phyloP scores from a whole-genome alignment of 2,888 invertebrate genomes.

The Oligia strigilis region DNA sequence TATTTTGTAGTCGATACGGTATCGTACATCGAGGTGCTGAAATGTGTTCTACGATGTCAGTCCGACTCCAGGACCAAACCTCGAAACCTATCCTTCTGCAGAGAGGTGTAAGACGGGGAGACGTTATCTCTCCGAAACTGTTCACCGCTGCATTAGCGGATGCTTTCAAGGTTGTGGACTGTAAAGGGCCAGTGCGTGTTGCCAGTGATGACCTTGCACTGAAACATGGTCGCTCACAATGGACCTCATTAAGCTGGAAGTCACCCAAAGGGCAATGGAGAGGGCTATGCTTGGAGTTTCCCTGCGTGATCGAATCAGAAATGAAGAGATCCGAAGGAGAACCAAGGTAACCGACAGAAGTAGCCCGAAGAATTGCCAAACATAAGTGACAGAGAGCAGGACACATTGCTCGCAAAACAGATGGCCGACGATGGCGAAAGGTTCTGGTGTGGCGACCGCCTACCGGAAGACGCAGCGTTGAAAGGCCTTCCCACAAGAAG shows the following conservation, averaged over 20 bases:
- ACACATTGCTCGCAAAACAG: neutral
- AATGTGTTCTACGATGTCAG: neutral
- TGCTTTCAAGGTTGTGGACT: neutral
- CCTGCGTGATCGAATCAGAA: neutral
- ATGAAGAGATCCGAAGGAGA: neutral
- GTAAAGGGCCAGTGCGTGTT: neutral
- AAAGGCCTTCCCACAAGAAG: neutral
- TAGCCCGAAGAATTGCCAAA: neutral
- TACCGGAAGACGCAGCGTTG: neutral
- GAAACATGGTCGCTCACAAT: neutral
- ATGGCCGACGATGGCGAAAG: neutral
- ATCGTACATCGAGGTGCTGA: neutral
- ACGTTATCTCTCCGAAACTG: neutral
- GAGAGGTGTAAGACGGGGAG: neutral
- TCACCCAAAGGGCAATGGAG: neutral
- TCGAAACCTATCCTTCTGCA: neutral
- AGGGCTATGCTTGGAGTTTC: neutral
- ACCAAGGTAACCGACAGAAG: neutral
- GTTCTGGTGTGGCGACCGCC: neutral
- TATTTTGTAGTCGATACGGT: neutral
- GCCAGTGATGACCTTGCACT: neutral
- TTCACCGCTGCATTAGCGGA: neutral
- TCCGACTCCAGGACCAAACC: neutral
- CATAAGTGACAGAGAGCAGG: neutral
- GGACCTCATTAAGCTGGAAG: neutral